Evolutionary conservation across 2,797 vertebrate species (phyloP).

Genomic region (Merluccius polli): DNA sequence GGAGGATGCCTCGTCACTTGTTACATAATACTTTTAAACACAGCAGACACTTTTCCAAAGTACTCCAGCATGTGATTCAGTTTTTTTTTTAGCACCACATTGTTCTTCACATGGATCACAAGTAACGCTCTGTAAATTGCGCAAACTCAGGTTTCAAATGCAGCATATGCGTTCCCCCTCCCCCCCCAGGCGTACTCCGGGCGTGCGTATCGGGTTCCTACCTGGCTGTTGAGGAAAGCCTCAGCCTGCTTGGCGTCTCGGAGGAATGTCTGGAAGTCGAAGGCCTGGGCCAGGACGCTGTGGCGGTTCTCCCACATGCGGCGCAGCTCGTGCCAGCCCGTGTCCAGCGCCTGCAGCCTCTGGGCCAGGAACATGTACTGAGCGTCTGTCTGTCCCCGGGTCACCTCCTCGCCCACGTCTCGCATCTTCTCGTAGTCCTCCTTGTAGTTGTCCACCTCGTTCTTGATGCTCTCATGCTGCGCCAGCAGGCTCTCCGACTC

Average conservation of each 20-base stretch:
- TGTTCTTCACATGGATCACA: background rate
- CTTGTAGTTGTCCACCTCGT: constrained; percentile 88
- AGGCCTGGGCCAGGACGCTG: constrained; percentile 83
- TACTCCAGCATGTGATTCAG: background rate
- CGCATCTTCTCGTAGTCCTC: constrained; percentile 86
- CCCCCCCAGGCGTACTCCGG: background rate
- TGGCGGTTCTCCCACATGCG: constrained; percentile 94
- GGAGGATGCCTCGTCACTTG: background rate
- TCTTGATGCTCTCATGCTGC: constrained; percentile 86
- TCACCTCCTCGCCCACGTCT: constrained; percentile 85
- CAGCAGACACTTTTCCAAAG: background rate
- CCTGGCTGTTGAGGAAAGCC: constrained; percentile 92
- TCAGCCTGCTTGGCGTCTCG: constrained; percentile 92
- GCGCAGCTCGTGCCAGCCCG: constrained; percentile 89
- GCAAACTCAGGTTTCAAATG: background rate
- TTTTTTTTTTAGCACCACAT: background rate
- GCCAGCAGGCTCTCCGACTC: constrained; percentile 85
- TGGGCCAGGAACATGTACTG: constrained; percentile 88
- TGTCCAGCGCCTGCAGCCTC: constrained; percentile 87
- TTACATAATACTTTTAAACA: background rate
- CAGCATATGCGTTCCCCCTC: background rate
- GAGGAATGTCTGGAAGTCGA: constrained; percentile 88
- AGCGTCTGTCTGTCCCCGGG: constrained; percentile 85
- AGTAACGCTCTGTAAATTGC: background rate
- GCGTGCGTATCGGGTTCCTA: constrained; percentile 47